These are phyloP conservation scores for Taphrorychus bicolor DNA, from an alignment of 2,888 invertebrate species.

Conservation along the genomic window DNA sequence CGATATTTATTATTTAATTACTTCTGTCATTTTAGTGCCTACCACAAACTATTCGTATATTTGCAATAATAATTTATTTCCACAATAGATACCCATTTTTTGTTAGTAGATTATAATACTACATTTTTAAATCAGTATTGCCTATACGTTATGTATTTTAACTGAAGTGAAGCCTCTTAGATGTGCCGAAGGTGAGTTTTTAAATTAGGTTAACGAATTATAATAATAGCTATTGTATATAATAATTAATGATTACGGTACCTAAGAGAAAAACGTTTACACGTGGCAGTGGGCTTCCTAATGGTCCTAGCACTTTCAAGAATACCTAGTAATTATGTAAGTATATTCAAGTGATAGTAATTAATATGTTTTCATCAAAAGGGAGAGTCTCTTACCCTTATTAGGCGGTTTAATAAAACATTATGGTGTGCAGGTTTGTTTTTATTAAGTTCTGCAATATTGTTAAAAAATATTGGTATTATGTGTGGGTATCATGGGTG, in stretches of 20 bases:
- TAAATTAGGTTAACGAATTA: slow-evolving; percentile 11
- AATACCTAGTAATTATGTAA: background rate
- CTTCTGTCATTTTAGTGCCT: background rate
- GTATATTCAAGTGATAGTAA: slow-evolving; percentile 24
- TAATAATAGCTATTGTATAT: background rate
- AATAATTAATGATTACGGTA: background rate
- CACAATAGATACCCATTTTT: background rate
- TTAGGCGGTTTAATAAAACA: background rate
- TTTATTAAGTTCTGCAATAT: background rate
- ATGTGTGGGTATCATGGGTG: background rate
- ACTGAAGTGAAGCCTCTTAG: background rate
- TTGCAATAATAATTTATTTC: background rate
- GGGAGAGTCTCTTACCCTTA: background rate
- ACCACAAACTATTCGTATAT: too few relatives aligned
- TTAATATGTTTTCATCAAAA: background rate
- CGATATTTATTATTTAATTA: slow-evolving; percentile 12
- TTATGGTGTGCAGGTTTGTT: background rate
- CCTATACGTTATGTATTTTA: background rate
- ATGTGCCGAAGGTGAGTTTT: background rate
- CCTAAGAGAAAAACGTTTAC: slow-evolving; percentile 14
- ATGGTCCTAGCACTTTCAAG: slow-evolving; percentile 32
- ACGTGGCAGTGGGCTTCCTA: slow-evolving; percentile 36
- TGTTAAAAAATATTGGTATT: background rate
- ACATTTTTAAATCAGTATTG: background rate
- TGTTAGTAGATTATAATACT: background rate